A percentile compares a stretch with the other conserved stretches of the same genome.
Conservation (phyloP, 1,140 invertebrate genomes). For the Scaptomyza pallida region DNA sequence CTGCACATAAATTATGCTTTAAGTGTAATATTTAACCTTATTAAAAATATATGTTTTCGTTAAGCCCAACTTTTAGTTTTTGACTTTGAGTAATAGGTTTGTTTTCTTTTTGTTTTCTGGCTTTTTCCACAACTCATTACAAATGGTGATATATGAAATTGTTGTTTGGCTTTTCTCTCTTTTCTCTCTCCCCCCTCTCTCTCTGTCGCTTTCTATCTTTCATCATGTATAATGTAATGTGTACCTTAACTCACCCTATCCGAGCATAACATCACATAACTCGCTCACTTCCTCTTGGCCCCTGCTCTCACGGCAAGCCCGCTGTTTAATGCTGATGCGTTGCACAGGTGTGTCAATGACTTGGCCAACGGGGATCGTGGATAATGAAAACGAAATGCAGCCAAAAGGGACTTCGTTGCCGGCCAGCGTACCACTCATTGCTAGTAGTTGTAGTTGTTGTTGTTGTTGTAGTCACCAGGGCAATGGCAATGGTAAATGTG, state of each 20-base stretch:
- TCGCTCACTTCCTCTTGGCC: not conserved
- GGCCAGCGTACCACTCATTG: slow-evolving; percentile 9
- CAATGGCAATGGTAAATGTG: slow-evolving; percentile 48
- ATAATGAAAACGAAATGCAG: slow-evolving; percentile 79
- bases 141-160: not conserved
- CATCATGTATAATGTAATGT: not conserved
- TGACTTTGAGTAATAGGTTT: not conserved
- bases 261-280: slow-evolving; percentile 14
- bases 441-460: no score
- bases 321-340: slow-evolving; percentile 41
- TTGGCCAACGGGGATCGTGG: slow-evolving; percentile 60
- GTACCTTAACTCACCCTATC: not conserved
- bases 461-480: slow-evolving; percentile 53
- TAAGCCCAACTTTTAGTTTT: no score
- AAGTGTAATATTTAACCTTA: no score
- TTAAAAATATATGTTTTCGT: no score
- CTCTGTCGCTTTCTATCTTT: not conserved
- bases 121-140: not conserved
- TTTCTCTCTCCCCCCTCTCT: no score
- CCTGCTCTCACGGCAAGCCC: not conserved
- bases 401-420: slow-evolving; percentile 47
- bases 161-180: not conserved
- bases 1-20: no score
- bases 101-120: no score
- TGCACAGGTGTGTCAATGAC: slow-evolving; percentile 76